Percentiles rank a stretch among this genome's conserved stretches.
Conservation (phyloP, 2,113 vertebrate genomes). For the Platichthys stellatus region DNA sequence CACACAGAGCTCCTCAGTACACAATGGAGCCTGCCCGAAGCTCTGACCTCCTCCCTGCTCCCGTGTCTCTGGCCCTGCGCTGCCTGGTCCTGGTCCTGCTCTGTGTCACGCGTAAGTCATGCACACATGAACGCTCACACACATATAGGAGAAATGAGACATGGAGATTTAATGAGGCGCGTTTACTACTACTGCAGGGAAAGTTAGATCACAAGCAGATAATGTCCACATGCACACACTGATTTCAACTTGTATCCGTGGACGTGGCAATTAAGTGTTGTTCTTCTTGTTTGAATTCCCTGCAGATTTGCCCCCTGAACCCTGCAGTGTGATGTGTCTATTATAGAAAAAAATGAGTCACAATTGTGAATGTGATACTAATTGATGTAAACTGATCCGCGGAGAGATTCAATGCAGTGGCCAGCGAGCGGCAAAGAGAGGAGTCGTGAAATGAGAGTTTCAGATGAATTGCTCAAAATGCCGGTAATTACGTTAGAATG, state of each 20-base stretch:
- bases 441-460: slow-evolving; percentile 13
- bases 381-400: slow-evolving; percentile 43
- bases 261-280: slow-evolving; percentile 4
- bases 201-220: slow-evolving; percentile 5
- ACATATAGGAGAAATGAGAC: slow-evolving; percentile 38
- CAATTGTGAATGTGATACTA: slow-evolving; percentile 16
- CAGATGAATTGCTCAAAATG: slow-evolving; percentile 58
- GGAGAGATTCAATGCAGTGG: slow-evolving; percentile 24
- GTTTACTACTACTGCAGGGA: slow-evolving; percentile 5
- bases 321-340: slow-evolving; percentile 15
- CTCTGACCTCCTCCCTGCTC: slow-evolving; percentile 66
- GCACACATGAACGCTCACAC: slow-evolving; percentile 13
- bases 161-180: slow-evolving; percentile 34
- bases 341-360: slow-evolving; percentile 9
- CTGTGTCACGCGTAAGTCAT: slow-evolving; percentile 80
- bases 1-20: slow-evolving; percentile 64
- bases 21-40: slow-evolving; percentile 79
- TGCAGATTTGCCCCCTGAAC: slow-evolving; percentile 18
- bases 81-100: slow-evolving; percentile 76
- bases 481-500: slow-evolving; percentile 63
- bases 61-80: slow-evolving; percentile 65
- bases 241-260: background rate
- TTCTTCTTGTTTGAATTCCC: slow-evolving; percentile 35
- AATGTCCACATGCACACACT: slow-evolving; percentile 12
- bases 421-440: slow-evolving; percentile 18